Conservation (phyloP, 1,140 invertebrate genomes). For the fruit fly (Drosophila melanogaster) region Release_6_plus_ISO1_MT NT_037436.4:13310501-13311000, state of each 20-base stretch:
- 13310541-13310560: slow-evolving; percentile 73
- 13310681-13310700: slow-evolving; percentile 72
- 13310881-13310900: slow-evolving; percentile 72
- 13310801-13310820: slow-evolving; percentile 75
- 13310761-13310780: slow-evolving; percentile 8
- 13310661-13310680: slow-evolving; percentile 80
- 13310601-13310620: not conserved
- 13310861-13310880: slow-evolving; percentile 79
- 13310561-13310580: slow-evolving; percentile 48
- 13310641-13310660: slow-evolving; percentile 75
- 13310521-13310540: slow-evolving; percentile 49
- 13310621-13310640: not conserved
- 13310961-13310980: slow-evolving; percentile 21
- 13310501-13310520: slow-evolving; percentile 7
- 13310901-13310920: slow-evolving; percentile 49
- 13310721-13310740: slow-evolving; percentile 74
- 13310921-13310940: slow-evolving; percentile 16
- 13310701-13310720: slow-evolving; percentile 76
- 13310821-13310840: slow-evolving; percentile 78
- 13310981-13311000: slow-evolving; percentile 42
- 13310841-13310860: slow-evolving; percentile 63
- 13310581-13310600: slow-evolving; percentile 3
- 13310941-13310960: slow-evolving; percentile 79
- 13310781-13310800: slow-evolving; percentile 35
- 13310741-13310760: slow-evolving; percentile 57